phyloP scores from a whole-genome alignment of 2,113 vertebrate genomes.

The Bothrops jararaca region DNA sequence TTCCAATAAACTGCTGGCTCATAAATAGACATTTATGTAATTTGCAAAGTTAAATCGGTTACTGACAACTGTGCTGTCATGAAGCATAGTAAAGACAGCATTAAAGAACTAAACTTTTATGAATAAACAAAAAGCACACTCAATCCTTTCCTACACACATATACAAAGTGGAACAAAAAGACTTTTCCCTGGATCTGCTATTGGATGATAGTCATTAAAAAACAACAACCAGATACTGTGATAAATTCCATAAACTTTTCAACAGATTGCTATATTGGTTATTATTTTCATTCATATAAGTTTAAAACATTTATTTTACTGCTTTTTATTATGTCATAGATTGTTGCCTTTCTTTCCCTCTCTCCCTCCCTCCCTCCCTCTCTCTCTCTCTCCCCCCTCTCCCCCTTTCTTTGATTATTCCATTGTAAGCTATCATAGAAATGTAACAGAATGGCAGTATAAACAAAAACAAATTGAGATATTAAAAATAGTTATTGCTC shows the following conservation, averaged over 20 bases:
- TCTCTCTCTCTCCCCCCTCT: no score
- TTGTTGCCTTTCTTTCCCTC: background rate
- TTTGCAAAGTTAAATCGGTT: background rate
- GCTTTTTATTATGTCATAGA: background rate
- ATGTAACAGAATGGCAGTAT: background rate
- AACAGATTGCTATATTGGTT: background rate
- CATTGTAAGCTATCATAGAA: background rate
- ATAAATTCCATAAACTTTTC: background rate
- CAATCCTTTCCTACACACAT: background rate
- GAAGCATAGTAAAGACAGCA: background rate
- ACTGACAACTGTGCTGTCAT: background rate
- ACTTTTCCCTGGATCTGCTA: background rate
- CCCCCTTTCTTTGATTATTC: background rate
- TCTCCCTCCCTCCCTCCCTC: no score
- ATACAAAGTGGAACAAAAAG: background rate
- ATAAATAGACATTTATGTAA: background rate
- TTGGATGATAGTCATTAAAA: background rate
- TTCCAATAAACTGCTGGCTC: background rate
- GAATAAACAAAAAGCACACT: slow-evolving; percentile 14
- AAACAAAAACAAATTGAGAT: background rate
- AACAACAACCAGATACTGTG: background rate
- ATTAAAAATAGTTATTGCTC: background rate
- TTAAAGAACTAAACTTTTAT: slow-evolving; percentile 6
- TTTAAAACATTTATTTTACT: background rate
- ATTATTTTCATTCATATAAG: background rate